Conservation (phyloP, 53 echinoderm and acorn worm species). For the Mesocentrotus franciscanus region DNA sequence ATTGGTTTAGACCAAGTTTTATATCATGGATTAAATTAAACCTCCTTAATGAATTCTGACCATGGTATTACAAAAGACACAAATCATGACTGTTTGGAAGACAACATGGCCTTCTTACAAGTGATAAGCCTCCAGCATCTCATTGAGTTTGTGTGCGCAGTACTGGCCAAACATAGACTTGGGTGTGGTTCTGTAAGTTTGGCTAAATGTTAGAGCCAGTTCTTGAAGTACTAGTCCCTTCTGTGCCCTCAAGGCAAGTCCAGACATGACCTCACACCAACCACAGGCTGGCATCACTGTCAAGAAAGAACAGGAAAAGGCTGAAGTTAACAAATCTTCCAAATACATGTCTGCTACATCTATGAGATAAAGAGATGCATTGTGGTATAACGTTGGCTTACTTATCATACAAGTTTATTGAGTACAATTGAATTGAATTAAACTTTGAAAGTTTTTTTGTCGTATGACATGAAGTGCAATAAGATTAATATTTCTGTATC, state of each 20-base stretch:
- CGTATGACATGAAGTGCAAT: neutral
- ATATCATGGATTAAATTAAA: too few species aligned
- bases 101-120: neutral
- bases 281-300: constrained; percentile 50
- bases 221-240: constrained; percentile 25
- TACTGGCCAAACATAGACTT: constrained; percentile 52
- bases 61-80: too few species aligned
- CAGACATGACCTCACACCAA: constrained; percentile 57
- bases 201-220: constrained; percentile 37
- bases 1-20: too few species aligned
- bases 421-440: too few species aligned
- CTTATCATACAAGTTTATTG: too few species aligned
- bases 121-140: constrained; percentile 41
- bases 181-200: constrained; percentile 17
- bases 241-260: constrained; percentile 9
- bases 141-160: constrained; percentile 51
- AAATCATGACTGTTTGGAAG: neutral
- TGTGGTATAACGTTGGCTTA: too few species aligned
- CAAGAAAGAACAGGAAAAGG: neutral
- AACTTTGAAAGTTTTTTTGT: too few species aligned
- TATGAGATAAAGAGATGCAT: too few species aligned
- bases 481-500: neutral
- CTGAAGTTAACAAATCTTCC: neutral
- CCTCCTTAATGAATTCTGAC: too few species aligned
- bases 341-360: too few species aligned